Evolutionary conservation across 2,113 vertebrate species (phyloP), one percentile per base, ranked within the genome.

Genomic region (Rhinopithecus roxellana): DNA sequence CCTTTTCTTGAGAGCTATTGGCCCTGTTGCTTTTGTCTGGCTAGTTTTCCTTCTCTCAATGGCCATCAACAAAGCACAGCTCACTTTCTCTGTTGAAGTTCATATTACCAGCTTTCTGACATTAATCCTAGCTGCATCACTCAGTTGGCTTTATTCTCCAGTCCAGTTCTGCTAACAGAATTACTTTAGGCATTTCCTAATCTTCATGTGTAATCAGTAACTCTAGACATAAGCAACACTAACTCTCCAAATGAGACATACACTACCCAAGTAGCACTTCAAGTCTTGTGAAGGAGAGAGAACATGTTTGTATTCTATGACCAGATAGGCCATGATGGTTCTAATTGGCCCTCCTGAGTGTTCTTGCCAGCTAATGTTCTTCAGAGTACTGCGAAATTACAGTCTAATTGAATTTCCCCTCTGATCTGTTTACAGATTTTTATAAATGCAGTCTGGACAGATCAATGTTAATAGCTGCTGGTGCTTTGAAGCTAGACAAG

Each of bases 331-430:
- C 81, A 86, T 97, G 96, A 97, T 97, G 92, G n/a, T 92, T 96
- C 74, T 97, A 97, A 98, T 95, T 95, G 97, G 92, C 89, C 59
- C 94, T 98, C 96, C 77, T 94, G 96, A 94, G 96, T 97, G 94
- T 98, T 98, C 94, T 95, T 96, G 90, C 81, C 97, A 97, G 96
- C 95, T 97, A 97, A 97, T 96, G 95, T 97, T 97, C 96, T 97
- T 95, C 80, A 93, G 93, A 97, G 96, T 96, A 96, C 97, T 94
- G 87, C 72, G 89, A 94, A 97, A 97, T 98, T 98, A 95, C 96
- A 95, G 90, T 97, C 84, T 97, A 98, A 98, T 98, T 97, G 97
- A 98, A 98, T 98, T 98, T 97, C 94, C 97, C 93, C 64, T 95
- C 95, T 97, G 98, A 98, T 97, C 83, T 18, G 92, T 94, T 97